Percentiles rank a stretch among this genome's conserved stretches.
phyloP scores from a whole-genome alignment of 2,797 vertebrate species.

The Takifugu ocellatus region DNA sequence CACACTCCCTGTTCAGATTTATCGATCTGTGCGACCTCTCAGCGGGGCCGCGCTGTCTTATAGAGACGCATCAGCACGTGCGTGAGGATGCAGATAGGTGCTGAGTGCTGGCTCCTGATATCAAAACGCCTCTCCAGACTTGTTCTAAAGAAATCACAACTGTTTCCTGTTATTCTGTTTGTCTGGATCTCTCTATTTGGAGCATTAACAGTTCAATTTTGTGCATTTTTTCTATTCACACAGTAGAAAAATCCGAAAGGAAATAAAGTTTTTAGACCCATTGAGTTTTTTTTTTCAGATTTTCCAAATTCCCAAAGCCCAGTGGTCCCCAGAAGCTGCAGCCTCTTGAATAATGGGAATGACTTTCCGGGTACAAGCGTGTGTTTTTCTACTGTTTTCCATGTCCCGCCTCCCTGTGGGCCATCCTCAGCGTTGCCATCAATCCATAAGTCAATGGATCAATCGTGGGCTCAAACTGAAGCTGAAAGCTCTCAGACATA shows the following conservation, averaged over 20 bases:
- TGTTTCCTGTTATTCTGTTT: no score
- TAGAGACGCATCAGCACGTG: slow-evolving; percentile 3
- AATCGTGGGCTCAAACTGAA: slow-evolving; percentile 46
- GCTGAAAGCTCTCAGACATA: slow-evolving; percentile 68
- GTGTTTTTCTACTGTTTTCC: slow-evolving; percentile 35
- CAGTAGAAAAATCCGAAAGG: neutral
- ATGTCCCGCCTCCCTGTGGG: slow-evolving; percentile 53
- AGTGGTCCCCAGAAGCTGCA: slow-evolving; percentile 52
- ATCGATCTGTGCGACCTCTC: slow-evolving; percentile 72
- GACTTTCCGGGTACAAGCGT: slow-evolving; percentile 8
- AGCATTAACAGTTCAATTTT: no score
- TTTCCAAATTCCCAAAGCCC: slow-evolving; percentile 22
- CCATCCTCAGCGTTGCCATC: slow-evolving; percentile 62
- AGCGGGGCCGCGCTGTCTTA: slow-evolving; percentile 27
- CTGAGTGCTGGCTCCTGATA: slow-evolving; percentile 26
- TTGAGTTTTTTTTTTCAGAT: slow-evolving; percentile 6
- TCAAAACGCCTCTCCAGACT: slow-evolving; percentile 7
- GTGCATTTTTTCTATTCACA: neutral
- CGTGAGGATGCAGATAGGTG: slow-evolving; percentile 25
- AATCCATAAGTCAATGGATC: slow-evolving; percentile 71
- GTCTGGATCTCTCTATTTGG: no score
- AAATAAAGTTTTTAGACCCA: slow-evolving; percentile 4
- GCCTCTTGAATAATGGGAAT: slow-evolving; percentile 17
- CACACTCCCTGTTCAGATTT: slow-evolving; percentile 66
- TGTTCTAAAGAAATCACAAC: no score